Conservation (phyloP, 2,113 vertebrate genomes). For the Silurus glanis region DNA sequence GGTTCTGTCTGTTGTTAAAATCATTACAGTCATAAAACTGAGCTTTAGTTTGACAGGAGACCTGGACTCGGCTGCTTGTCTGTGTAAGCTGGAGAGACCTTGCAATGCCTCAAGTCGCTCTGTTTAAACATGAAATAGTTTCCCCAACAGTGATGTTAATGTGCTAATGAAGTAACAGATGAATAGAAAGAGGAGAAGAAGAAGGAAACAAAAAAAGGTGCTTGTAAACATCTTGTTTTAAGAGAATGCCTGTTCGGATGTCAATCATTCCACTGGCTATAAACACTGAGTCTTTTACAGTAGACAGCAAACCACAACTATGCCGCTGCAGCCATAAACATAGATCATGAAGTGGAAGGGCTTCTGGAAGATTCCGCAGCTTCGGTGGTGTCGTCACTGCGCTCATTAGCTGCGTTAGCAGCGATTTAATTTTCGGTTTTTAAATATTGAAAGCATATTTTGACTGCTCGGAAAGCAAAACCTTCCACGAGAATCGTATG, state of each 20-base stretch:
- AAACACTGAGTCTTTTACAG: conserved; percentile 17
- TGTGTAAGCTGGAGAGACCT: conserved; percentile 3
- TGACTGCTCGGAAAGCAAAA: too few relatives aligned
- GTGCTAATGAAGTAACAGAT: background rate
- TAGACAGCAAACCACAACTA: background rate
- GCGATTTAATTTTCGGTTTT: too few relatives aligned
- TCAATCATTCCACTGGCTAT: conserved; percentile 18
- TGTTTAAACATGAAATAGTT: conserved; percentile 18
- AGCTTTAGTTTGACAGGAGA: background rate
- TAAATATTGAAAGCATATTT: too few relatives aligned
- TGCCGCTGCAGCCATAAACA: conserved; percentile 10
- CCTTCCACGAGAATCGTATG: too few relatives aligned
- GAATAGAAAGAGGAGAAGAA: background rate
- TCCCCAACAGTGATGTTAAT: background rate
- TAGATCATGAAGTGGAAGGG: background rate
- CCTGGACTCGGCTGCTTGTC: background rate
- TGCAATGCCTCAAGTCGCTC: background rate
- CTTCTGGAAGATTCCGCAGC: background rate
- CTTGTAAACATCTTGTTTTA: conserved; percentile 35
- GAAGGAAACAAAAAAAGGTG: background rate
- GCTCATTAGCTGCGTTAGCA: background rate
- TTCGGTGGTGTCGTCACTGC: background rate
- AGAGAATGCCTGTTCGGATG: conserved; percentile 4
- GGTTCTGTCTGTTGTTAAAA: background rate
- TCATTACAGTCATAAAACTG: background rate